Conservation (phyloP, 2,888 invertebrate species). For the Paralinhomoeus sp. region DNA sequence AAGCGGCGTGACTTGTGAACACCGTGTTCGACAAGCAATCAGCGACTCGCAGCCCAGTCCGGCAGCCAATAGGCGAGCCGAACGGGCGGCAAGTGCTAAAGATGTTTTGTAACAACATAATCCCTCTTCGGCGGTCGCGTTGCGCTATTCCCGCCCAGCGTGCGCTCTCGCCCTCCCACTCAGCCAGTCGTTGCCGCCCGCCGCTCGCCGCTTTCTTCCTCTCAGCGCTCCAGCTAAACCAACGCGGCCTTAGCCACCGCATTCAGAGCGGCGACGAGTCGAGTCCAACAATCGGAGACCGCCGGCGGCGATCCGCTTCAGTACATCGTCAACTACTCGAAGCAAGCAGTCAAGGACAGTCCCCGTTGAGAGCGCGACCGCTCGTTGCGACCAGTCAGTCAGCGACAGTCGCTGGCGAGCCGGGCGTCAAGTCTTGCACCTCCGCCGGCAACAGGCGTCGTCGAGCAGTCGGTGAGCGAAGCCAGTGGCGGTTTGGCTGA, state of each 20-base stretch:
- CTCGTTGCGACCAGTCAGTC: background rate
- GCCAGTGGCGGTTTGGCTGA: no score
- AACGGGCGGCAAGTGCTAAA: background rate
- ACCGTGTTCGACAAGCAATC: background rate
- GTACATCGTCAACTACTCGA: no score
- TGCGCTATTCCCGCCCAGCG: background rate
- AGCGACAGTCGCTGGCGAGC: background rate
- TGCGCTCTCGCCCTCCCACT: background rate
- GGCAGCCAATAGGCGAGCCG: background rate
- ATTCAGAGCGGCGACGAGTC: no score
- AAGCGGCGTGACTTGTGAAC: no score
- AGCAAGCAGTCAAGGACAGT: no score
- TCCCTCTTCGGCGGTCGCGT: background rate
- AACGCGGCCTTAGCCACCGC: background rate
- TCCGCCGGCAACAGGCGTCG: no score
- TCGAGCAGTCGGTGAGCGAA: no score
- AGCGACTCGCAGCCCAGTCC: background rate
- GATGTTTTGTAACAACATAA: conserved; percentile 3
- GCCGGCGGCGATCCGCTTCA: no score
- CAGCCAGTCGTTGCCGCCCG: background rate
- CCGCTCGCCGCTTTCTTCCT: background rate
- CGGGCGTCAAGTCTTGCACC: no score
- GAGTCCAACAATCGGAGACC: no score
- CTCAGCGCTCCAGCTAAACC: background rate
- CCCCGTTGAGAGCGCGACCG: no score